These are phyloP conservation scores for Stenichneumon culpator DNA, from an alignment of 2,888 invertebrate genomes.

Conservation along the genomic window DNA sequence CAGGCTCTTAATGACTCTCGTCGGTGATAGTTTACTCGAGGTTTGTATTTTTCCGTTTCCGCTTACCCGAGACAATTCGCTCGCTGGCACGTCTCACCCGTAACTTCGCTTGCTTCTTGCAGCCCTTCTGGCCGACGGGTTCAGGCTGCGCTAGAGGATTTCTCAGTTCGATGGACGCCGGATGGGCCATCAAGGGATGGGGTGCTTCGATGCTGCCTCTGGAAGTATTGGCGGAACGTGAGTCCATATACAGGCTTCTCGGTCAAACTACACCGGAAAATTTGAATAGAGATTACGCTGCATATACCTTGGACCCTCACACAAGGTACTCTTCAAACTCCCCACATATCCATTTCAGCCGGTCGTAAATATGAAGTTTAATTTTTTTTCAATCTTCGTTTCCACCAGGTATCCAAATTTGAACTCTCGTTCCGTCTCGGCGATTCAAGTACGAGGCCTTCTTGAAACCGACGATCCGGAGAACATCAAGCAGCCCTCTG, in stretches of 20 bases:
- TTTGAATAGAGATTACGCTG: slow-evolving; percentile 94
- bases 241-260: slow-evolving; percentile 95
- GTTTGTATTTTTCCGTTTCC: slow-evolving; percentile 81
- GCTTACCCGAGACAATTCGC: background rate
- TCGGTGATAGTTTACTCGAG: slow-evolving; percentile 98
- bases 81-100: background rate
- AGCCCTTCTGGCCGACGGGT: slow-evolving; percentile 99
- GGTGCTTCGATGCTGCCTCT: slow-evolving; percentile 90
- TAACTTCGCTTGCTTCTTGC: slow-evolving; percentile 72
- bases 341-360: background rate
- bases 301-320: slow-evolving; percentile 94
- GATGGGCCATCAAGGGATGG: slow-evolving; percentile 97
- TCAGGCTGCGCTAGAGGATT: slow-evolving; percentile 99
- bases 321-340: slow-evolving; percentile 86
- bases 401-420: slow-evolving; percentile 88
- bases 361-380: background rate
- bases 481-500: slow-evolving; percentile 87
- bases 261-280: slow-evolving; percentile 98
- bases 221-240: slow-evolving; percentile 96
- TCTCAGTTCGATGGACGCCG: slow-evolving; percentile 97
- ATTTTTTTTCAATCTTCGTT: background rate
- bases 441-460: slow-evolving; percentile 91
- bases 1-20: slow-evolving; percentile 94
- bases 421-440: slow-evolving; percentile 91
- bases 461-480: slow-evolving; percentile 91